These are phyloP conservation scores for Haliclona indistincta DNA, from an alignment of 37 sponge, comb jelly and placozoan species.

Conservation along the genomic window DNA sequence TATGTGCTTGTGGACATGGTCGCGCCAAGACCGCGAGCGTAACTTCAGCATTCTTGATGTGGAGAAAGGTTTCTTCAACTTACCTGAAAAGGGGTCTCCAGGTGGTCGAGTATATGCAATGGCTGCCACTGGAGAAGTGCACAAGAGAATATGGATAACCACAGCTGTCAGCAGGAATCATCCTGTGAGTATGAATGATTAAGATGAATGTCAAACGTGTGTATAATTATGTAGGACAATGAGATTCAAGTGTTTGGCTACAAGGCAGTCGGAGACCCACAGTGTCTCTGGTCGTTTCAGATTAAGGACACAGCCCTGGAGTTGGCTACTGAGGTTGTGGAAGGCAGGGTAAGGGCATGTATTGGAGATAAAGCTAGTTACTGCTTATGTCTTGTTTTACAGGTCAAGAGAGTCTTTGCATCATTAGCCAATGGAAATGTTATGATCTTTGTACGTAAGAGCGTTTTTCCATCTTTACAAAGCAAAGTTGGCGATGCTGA, in stretches of 20 bases:
- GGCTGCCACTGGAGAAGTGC: constrained; percentile 82
- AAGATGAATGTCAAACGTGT: too few relatives aligned
- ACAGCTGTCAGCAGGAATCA: constrained; percentile 62
- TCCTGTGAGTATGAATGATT: not conserved
- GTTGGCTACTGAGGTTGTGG: constrained; percentile 63
- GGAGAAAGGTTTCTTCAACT: constrained; percentile 59
- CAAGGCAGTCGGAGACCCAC: constrained; percentile 51
- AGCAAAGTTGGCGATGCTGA: constrained; percentile 53
- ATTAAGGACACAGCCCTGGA: constrained; percentile 75
- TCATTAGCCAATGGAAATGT: constrained; percentile 79
- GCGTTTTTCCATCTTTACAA: constrained; percentile 23
- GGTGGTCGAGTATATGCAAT: constrained; percentile 83
- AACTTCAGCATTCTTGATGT: constrained; percentile 80
- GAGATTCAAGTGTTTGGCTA: constrained; percentile 87
- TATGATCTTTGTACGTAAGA: constrained; percentile 67
- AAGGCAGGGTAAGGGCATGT: constrained; percentile 58
- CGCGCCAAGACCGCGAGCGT: constrained; percentile 54
- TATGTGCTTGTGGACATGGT: constrained; percentile 76
- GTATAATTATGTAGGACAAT: constrained; percentile 34
- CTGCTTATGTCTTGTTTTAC: not conserved
- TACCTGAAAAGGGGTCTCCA: constrained; percentile 61
- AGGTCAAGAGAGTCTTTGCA: constrained; percentile 86
- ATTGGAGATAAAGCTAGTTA: not conserved
- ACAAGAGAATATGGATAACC: constrained; percentile 81
- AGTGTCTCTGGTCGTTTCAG: constrained; percentile 73